Base-by-base conservation (phyloP, 2,797 vertebrate genomes). In the Tachyglossus aculeatus region DNA sequence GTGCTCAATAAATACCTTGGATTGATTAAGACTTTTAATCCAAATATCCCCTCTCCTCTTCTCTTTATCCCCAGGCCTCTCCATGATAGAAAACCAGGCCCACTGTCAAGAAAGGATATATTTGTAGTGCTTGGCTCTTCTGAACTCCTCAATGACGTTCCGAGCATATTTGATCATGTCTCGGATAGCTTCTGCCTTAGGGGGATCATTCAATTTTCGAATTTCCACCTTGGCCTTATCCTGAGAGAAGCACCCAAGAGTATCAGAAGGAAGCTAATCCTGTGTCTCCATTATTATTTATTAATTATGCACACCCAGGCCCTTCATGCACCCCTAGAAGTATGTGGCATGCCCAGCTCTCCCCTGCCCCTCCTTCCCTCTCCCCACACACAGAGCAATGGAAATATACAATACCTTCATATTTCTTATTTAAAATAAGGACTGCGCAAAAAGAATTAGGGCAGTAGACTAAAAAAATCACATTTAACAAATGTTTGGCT, bases 151-250 rank as follows among this genome's bases (percentile, higher is more conserved):
- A 9, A 98, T 96, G 83, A 93, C 86, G 0, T 94, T 96, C 60
- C 93, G 93, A 11, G 95, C 96, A 0, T 98, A 99, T 78, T 90
- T 93, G 81, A 96, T 87, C 96, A 95, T 98, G 90, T 95, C 94
- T 47, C 78, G 87, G 57, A 96, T 52, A 0, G 77, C 74, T 71
- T 96, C 93, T 1, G 93, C 86, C 77, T 93, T 91, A 0, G 88
- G 91, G 25, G 94, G 91, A 7, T 95, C 91, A 1, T 47, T 92
- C 71, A 86, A 78, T 72, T 96, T 95, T 33, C 94, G 92, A 27
- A 95, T 88, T 85, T 96, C 94, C 88, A 99, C 72, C 81, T 99
- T 99, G 21, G 86, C 86, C 64, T 94, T 91, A 84, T 99, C 98
- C 98, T 99, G 82, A 73, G 78, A 72, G 58, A 68, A 62, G 74